A percentile compares a stretch with the other conserved stretches of the same genome.
These are phyloP conservation scores for Falco cherrug DNA, from an alignment of 2,797 vertebrate species.

Conservation along the genomic window DNA sequence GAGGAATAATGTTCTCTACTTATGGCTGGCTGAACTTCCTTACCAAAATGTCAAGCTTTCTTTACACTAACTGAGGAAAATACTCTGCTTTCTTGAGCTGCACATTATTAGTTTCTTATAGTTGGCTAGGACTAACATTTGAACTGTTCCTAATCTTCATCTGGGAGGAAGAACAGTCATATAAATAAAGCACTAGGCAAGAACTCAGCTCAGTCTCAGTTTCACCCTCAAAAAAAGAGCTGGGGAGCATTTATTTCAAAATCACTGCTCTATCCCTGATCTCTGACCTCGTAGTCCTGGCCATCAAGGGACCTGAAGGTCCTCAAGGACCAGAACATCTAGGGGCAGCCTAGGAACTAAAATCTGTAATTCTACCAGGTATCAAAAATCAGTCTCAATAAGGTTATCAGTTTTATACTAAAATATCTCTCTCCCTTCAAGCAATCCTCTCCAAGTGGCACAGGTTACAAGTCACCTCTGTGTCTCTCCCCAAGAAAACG, in stretches of 20 bases:
- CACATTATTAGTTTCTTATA: not conserved
- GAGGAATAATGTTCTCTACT: not conserved
- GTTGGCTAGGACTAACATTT: not conserved
- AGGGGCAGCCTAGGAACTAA: not conserved
- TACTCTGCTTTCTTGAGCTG: not conserved
- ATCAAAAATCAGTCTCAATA: not conserved
- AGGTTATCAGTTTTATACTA: not conserved
- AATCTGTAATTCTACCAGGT: not conserved
- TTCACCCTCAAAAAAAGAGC: not conserved
- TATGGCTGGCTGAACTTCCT: not conserved
- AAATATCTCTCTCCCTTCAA: not conserved
- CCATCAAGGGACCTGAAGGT: not conserved
- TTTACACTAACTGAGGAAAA: not conserved
- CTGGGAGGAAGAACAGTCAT: not conserved
- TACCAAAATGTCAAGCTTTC: not conserved
- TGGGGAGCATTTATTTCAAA: not conserved
- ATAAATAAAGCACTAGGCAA: not conserved
- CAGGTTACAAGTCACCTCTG: not conserved
- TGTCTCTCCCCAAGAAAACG: not conserved
- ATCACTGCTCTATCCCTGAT: not conserved
- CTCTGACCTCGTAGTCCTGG: not conserved
- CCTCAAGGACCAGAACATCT: not conserved
- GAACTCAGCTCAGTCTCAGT: not conserved
- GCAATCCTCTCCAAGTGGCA: not conserved
- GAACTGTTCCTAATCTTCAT: not conserved